phyloP scores from a whole-genome alignment of 2,113 vertebrate species.

The Pyrgilauda ruficollis region DNA sequence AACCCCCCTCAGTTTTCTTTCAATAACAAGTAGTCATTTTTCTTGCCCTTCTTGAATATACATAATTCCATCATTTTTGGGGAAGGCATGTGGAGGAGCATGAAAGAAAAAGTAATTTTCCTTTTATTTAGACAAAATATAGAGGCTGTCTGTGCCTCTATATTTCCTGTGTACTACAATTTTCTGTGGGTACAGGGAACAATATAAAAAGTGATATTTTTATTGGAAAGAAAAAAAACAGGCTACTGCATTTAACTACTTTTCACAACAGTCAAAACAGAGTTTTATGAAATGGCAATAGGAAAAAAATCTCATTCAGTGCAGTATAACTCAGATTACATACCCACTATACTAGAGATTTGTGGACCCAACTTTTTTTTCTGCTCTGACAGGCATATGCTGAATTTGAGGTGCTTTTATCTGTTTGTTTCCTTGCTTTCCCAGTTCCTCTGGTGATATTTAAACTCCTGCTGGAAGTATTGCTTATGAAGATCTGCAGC shows the following conservation, averaged over 20 bases:
- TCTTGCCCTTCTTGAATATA: not conserved
- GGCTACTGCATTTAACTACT: not conserved
- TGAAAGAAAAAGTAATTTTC: not conserved
- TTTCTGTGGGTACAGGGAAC: not conserved
- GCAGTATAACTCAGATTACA: not conserved
- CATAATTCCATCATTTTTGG: not conserved
- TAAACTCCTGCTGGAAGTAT: not conserved
- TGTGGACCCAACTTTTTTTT: not conserved
- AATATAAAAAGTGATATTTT: not conserved
- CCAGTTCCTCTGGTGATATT: not conserved
- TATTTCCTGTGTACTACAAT: not conserved
- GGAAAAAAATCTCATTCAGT: not conserved
- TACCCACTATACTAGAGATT: not conserved
- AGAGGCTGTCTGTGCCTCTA: not conserved
- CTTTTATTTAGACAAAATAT: not conserved
- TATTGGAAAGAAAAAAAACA: not conserved
- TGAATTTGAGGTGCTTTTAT: not conserved
- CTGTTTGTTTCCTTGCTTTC: not conserved
- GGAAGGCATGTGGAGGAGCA: not conserved
- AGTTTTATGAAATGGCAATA: not conserved
- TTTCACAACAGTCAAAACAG: not conserved
- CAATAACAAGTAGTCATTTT: not conserved
- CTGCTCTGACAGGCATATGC: not conserved
- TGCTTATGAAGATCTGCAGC: not conserved
- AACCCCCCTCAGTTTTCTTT: not conserved